A percentile compares a stretch with the other conserved stretches of the same genome.
Conservation (phyloP, 2,888 invertebrate genomes). For the Hedychridium roseum region DNA sequence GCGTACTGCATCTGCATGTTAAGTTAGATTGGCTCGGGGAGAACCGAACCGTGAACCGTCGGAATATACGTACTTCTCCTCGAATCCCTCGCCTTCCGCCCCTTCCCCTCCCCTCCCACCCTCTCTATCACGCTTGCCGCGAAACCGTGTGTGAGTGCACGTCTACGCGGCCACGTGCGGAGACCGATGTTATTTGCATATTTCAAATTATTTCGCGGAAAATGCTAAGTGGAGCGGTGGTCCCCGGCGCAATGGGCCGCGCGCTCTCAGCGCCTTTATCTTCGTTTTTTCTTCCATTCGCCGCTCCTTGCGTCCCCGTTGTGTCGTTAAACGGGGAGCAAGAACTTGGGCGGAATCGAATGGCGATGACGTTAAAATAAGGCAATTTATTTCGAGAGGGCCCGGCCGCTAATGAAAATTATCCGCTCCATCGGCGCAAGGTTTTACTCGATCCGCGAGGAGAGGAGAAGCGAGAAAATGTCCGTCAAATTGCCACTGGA, state of each 20-base stretch:
- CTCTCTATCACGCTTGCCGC: slow-evolving; percentile 20
- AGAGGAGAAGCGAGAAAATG: no score
- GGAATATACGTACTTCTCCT: slow-evolving; percentile 38
- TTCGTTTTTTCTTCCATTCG: slow-evolving; percentile 13
- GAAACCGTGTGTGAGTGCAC: slow-evolving; percentile 19
- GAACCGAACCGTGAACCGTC: slow-evolving; percentile 47
- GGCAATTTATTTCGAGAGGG: no score
- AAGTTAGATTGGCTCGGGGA: slow-evolving; percentile 49
- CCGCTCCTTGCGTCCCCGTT: neutral
- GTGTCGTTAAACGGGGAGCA: no score
- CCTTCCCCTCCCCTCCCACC: slow-evolving; percentile 14
- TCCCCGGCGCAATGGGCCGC: slow-evolving; percentile 31
- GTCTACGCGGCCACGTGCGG: slow-evolving; percentile 26
- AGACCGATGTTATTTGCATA: slow-evolving; percentile 46
- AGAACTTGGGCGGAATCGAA: no score
- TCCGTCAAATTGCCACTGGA: no score
- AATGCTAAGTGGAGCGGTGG: slow-evolving; percentile 38
- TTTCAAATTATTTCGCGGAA: slow-evolving; percentile 53
- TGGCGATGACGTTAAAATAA: no score
- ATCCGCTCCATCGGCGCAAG: no score
- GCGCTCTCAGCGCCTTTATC: slow-evolving; percentile 28
- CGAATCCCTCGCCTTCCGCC: slow-evolving; percentile 24
- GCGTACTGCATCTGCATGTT: slow-evolving; percentile 50
- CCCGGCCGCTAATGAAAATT: no score
- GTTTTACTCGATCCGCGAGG: no score